Evolutionary conservation across 92 coral and sea anemone species (phyloP).

Genomic region (Paragorgia papillata): DNA sequence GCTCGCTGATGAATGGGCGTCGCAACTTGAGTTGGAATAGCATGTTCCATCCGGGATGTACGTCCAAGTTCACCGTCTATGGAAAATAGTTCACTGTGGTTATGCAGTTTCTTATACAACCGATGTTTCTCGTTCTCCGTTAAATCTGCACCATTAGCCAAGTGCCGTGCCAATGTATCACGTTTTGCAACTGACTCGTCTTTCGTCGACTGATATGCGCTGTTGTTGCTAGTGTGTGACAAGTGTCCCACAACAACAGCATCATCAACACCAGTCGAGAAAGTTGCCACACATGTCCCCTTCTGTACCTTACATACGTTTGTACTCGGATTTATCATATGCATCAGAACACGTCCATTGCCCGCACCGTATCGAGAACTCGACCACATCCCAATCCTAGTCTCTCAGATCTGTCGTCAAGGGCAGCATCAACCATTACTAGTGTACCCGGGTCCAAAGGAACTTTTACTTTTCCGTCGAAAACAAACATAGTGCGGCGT

Average conservation of each 20-base stretch:
- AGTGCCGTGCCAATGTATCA: neutral
- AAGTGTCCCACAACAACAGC: constrained; percentile 9
- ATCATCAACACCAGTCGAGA: neutral
- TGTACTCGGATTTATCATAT: constrained; percentile 2
- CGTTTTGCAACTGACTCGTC: neutral
- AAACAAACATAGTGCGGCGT: constrained; percentile 1
- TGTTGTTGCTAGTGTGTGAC: neutral
- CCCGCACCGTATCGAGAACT: constrained; percentile 9
- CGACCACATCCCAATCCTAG: constrained; percentile 25
- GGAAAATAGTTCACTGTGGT: constrained; percentile 13
- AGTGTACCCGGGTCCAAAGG: neutral
- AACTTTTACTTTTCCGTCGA: neutral
- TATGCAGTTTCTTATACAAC: constrained; percentile 10
- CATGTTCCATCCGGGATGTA: constrained; percentile 10
- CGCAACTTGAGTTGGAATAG: constrained; percentile 18
- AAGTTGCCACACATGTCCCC: constrained; percentile 13
- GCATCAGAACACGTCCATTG: constrained; percentile 17
- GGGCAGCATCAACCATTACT: constrained; percentile 10
- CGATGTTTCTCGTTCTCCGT: neutral
- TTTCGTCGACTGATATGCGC: neutral
- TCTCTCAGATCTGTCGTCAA: constrained; percentile 12
- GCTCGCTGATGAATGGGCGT: constrained; percentile 8
- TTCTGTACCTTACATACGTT: neutral
- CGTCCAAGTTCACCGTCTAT: constrained; percentile 22
- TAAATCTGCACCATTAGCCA: constrained; percentile 13